Base-by-base conservation (phyloP, 2,888 invertebrate species). In the Nomada ruficornis region DNA sequence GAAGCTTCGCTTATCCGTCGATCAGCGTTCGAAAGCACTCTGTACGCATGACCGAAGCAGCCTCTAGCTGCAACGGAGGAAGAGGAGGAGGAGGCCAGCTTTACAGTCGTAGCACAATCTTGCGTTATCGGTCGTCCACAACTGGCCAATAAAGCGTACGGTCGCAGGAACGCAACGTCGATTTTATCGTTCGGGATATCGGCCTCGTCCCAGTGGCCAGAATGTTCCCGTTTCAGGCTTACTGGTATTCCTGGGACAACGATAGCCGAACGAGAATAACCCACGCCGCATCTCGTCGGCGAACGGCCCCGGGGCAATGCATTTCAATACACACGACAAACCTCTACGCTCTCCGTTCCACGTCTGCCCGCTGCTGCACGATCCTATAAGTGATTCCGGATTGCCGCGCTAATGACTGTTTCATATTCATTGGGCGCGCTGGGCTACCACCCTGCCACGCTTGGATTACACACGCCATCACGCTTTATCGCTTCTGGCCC, bases 351-450 rank as follows among this genome's bases (percentile, higher is more conserved):
- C 5, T 7, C 7, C n/a, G 52, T 55, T 60, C 73, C 50, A 65
- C 65, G 75, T 57, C 75, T 75, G 71, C 62, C 63, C 47, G 75
- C 64, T 74, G 73, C 60, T 59, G 72, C 74, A 80, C 73, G 69
- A 71, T 78, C 79, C 82, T 86, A 7, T 36, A 89, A 90, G 88
- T 91, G 88, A 89, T 89, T 90, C 88, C 82, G 80, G 84, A 89
- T 90, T 89, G 89, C 82, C 80, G 85, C 84, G 77, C 86, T 90
- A 89, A 90, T 89, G 89, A 89, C 89, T 89, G 89, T 89, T 89
- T 89, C 89, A 89, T 89, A 89, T 89, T 89, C 89, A 89, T 89
- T 89, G 88, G 82, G 55, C 71, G 80, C 77, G 80, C 80, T 50
- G 68, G 63, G 82, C 59, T 77, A 72, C 80, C 81, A 69, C 67